Base-by-base conservation (phyloP, 2,888 invertebrate species). In the Lissonota sp. region DNA sequence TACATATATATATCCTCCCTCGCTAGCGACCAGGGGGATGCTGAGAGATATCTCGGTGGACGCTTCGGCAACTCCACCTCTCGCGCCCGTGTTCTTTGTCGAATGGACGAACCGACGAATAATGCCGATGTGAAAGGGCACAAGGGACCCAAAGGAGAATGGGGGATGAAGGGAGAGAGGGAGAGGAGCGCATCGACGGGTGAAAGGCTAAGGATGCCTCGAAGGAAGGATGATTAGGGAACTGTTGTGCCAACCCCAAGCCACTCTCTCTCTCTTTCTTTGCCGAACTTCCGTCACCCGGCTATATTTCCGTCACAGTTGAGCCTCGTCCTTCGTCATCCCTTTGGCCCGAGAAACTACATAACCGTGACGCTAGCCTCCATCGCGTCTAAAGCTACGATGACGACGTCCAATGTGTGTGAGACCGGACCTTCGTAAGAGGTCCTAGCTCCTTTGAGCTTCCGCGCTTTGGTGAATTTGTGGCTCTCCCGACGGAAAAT, bases 171-270 rank as follows among this genome's bases (percentile, higher is more conserved):
- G 42, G 10, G 71, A 64, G 60, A 69, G 78, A 72, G 64, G 39
- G 60, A 12, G 62, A 79, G 83, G 62, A 79, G 83, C n/a, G 49
- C n/a, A 66, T 74, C 44, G 55, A 78, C 79, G 70, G 83, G 74
- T 84, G 82, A 79, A 84, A 78, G 80, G 81, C 84, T 85, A 81
- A 86, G 85, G 83, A 80, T 74, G 80, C 74, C 70, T 80, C 62
- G 75, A 64, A 85, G 83, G 80, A 82, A 83, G 84, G 84, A 85
- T 87, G 88, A 88, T 88, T 88, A 88, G 84, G 85, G 84, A 84
- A 82, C 85, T 80, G 86, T 87, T 86, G 83, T 80, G 83, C 76
- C 82, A 83, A 84, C 86, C 87, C 84, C 85, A 80, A 57, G 84
- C 81, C 80, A 82, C 81, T 44, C 80, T 84, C 78, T 78, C 76